phyloP scores from a whole-genome alignment of 2,113 vertebrate genomes.

The Poeciliopsis retropinna region DNA sequence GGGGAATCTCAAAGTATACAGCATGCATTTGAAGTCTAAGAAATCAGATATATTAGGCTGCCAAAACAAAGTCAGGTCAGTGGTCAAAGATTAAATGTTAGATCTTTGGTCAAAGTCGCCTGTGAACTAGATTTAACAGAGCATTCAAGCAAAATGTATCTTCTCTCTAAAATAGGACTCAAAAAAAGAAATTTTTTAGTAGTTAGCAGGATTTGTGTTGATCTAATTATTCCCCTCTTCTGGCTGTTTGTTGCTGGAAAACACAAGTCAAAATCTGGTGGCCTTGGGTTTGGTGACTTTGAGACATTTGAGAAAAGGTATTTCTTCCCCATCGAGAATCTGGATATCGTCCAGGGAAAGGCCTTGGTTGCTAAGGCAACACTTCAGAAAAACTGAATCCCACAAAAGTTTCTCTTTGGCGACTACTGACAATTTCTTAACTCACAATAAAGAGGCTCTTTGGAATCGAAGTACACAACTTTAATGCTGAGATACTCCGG shows the following conservation, averaged over 20 bases:
- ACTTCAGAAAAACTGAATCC: neutral
- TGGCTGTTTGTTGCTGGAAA: neutral
- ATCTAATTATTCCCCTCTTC: neutral
- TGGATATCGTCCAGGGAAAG: neutral
- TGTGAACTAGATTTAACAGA: neutral
- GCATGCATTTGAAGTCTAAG: too few species aligned
- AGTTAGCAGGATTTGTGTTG: neutral
- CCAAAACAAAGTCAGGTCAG: neutral
- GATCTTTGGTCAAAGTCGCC: neutral
- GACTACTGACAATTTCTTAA: neutral
- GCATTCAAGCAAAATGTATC: neutral
- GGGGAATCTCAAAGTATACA: too few species aligned
- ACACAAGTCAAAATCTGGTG: neutral
- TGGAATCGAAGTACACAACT: neutral
- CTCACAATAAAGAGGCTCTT: neutral
- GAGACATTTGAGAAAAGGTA: neutral
- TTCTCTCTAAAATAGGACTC: neutral
- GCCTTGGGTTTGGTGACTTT: neutral
- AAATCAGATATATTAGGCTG: too few species aligned
- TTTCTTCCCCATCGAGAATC: neutral
- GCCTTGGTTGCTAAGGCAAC: neutral
- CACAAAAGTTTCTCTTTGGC: neutral
- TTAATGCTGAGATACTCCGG: neutral
- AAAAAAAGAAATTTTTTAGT: neutral
- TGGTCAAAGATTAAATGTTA: neutral